Evolutionary conservation across 2,888 invertebrate genomes (phyloP).

Genomic region (Heliconius erato): DNA sequence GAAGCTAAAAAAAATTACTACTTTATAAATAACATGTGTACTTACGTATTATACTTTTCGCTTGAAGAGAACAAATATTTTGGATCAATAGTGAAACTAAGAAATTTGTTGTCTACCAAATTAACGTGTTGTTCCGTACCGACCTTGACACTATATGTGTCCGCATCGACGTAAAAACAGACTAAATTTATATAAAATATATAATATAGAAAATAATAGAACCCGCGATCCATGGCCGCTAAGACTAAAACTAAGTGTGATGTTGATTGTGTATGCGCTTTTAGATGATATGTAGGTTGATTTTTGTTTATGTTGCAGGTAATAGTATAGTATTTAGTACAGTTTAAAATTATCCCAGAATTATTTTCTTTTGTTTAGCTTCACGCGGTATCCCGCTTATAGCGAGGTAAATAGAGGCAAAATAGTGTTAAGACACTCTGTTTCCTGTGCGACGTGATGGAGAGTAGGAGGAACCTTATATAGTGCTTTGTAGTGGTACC

Average conservation of each 20-base stretch:
- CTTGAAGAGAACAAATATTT: conserved; percentile 83
- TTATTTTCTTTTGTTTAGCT: background rate
- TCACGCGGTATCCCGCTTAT: background rate
- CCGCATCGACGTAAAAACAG: conserved; percentile 53
- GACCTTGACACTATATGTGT: conserved; percentile 85
- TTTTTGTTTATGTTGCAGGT: conserved; percentile 37
- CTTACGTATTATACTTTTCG: conserved; percentile 64
- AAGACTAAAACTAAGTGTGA: conserved; percentile 24
- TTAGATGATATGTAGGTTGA: conserved; percentile 1
- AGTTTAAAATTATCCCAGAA: background rate
- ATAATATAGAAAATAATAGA: conserved; percentile 12
- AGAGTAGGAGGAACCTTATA: too few relatives aligned
- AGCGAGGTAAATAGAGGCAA: background rate
- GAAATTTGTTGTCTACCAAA: conserved; percentile 88
- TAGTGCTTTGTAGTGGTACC: too few relatives aligned
- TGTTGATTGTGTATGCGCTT: conserved; percentile 9
- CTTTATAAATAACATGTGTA: conserved; percentile 14
- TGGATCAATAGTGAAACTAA: conserved; percentile 91
- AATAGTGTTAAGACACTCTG: background rate
- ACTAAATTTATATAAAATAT: conserved; percentile 15
- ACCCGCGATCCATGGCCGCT: conserved; percentile 35
- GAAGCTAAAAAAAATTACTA: background rate
- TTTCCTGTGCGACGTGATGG: background rate
- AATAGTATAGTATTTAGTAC: background rate
- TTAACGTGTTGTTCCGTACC: conserved; percentile 87